Conservation (phyloP, 2,113 vertebrate genomes). For the Macrotus californicus region DNA sequence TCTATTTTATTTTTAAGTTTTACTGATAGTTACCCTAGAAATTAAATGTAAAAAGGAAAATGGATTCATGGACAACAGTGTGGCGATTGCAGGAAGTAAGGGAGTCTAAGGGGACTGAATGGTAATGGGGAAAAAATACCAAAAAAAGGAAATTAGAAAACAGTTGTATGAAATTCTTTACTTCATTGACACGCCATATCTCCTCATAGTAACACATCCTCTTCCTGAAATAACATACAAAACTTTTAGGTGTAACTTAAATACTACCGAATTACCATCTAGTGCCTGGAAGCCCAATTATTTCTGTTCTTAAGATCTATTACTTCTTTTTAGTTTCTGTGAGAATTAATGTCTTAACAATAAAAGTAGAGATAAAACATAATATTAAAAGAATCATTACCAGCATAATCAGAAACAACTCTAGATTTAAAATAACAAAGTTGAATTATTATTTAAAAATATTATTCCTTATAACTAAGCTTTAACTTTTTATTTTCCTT, state of each 20-base stretch:
- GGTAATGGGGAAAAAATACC: too few species aligned
- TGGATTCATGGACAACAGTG: too few species aligned
- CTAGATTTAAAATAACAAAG: conserved; percentile 24
- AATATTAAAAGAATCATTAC: conserved; percentile 22
- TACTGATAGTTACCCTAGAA: conserved; percentile 14
- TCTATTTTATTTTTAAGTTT: conserved; percentile 38
- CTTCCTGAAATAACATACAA: neutral
- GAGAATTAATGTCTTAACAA: neutral
- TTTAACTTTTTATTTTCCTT: neutral
- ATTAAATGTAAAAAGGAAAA: neutral
- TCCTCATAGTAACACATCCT: neutral
- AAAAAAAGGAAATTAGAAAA: conserved; percentile 1
- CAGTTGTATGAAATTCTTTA: neutral
- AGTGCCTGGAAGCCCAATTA: neutral
- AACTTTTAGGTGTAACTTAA: neutral
- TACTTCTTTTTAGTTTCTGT: neutral
- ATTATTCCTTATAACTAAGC: neutral
- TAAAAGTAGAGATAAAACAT: conserved; percentile 16
- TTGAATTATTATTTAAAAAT: neutral
- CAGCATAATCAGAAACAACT: conserved; percentile 24
- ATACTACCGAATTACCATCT: neutral
- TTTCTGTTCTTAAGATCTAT: conserved; percentile 11
- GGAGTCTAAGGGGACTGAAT: too few species aligned
- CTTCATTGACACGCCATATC: neutral
- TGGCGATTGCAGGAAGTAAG: too few species aligned